Percentiles rank a stretch among this genome's conserved stretches.
Conservation (phyloP, 2,888 invertebrate genomes). For the Meiosimyza platycephala region DNA sequence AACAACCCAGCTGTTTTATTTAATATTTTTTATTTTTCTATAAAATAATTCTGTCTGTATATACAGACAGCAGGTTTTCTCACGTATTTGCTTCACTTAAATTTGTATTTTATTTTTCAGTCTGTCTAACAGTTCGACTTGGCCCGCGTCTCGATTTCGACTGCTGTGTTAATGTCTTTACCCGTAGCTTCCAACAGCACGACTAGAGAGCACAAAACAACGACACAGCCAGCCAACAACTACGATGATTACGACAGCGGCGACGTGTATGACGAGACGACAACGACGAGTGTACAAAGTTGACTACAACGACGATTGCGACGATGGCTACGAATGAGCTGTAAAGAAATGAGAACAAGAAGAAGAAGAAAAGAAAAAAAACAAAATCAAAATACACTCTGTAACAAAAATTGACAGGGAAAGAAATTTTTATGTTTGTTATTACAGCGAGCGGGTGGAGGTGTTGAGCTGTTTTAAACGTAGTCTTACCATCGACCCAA, state of each 20-base stretch:
- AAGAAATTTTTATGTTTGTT: neutral
- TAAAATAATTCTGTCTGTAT: no score
- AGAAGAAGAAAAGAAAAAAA: neutral
- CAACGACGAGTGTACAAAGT: no score
- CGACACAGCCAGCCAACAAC: neutral
- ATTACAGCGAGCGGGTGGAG: neutral
- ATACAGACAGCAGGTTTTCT: no score
- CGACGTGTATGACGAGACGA: constrained; percentile 1
- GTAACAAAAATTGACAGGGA: constrained; percentile 25
- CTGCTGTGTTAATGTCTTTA: constrained; percentile 18
- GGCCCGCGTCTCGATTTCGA: no score
- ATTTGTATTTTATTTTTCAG: no score
- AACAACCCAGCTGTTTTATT: no score
- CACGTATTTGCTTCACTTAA: no score
- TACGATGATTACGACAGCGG: constrained; percentile 10
- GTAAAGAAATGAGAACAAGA: constrained; percentile 26
- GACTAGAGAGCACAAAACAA: no score
- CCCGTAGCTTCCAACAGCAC: constrained; percentile 19
- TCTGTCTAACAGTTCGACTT: no score
- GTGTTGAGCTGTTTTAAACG: neutral
- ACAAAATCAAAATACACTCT: constrained; percentile 1
- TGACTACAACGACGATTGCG: constrained; percentile 11
- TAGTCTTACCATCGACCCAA: neutral
- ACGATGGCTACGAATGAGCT: constrained; percentile 20
- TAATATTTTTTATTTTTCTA: no score